phyloP scores from a whole-genome alignment of 2,113 vertebrate genomes.

The Polyodon spathula region DNA sequence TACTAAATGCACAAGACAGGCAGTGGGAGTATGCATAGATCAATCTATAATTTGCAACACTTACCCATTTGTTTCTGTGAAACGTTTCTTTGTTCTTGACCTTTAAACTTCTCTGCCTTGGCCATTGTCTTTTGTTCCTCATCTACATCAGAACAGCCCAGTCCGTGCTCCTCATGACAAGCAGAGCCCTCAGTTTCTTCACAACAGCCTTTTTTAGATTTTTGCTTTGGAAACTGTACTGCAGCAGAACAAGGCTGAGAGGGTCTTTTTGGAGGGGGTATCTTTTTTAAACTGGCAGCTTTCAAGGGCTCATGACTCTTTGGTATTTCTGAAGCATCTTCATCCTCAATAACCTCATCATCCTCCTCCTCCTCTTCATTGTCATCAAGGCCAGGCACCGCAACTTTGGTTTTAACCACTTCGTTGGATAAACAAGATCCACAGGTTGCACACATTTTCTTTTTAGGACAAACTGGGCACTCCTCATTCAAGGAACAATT shows the following conservation, averaged over 20 bases:
- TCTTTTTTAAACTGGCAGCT: constrained; percentile 34
- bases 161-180: constrained; percentile 11
- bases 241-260: constrained; percentile 6
- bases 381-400: constrained; percentile 21
- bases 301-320: constrained; percentile 17
- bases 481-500: constrained; percentile 17
- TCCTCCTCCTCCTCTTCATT: constrained; percentile 35
- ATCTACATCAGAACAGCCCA: constrained; percentile 2
- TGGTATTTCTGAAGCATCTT: constrained; percentile 17
- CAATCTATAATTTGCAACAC: background rate
- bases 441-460: constrained; percentile 43
- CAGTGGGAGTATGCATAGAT: no score
- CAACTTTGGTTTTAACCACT: constrained; percentile 18
- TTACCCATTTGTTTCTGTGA: constrained; percentile 40
- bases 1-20: no score
- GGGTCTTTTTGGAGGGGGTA: constrained; percentile 26
- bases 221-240: constrained; percentile 27
- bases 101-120: constrained; percentile 24
- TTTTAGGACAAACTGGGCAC: constrained; percentile 30
- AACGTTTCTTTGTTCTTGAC: constrained; percentile 16
- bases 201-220: constrained; percentile 30
- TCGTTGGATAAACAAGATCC: constrained; percentile 40
- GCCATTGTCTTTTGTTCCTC: constrained; percentile 18
- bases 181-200: constrained; percentile 6
- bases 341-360: constrained; percentile 28